phyloP scores from a whole-genome alignment of 2,888 invertebrate species.

The Metallyticus violacea region DNA sequence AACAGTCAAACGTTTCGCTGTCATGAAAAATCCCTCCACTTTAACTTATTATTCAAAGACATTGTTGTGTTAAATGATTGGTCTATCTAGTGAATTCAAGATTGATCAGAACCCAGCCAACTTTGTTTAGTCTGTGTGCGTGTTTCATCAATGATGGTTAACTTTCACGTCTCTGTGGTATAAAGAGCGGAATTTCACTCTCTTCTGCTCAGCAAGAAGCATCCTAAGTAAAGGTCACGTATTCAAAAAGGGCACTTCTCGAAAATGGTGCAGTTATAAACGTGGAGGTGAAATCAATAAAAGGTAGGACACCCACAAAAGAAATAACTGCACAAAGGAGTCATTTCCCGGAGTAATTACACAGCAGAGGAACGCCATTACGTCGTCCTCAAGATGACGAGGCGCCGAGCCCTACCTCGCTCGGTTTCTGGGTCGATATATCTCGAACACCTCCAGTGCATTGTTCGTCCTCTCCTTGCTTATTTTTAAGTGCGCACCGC shows the following conservation, averaged over 20 bases:
- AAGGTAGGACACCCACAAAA: neutral
- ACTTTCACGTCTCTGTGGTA: too few relatives aligned
- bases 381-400: neutral
- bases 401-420: too few relatives aligned
- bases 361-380: neutral
- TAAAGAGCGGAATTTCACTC: too few relatives aligned
- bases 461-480: neutral
- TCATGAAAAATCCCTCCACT: too few relatives aligned
- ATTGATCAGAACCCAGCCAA: too few relatives aligned
- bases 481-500: neutral
- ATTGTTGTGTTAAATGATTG: too few relatives aligned
- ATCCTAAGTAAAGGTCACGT: neutral
- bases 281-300: neutral
- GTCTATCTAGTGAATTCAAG: too few relatives aligned
- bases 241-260: neutral
- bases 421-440: neutral
- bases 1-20: too few relatives aligned
- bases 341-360: neutral
- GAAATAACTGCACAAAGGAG: neutral
- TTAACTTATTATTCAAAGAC: too few relatives aligned
- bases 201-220: neutral
- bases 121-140: too few relatives aligned
- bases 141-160: too few relatives aligned
- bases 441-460: neutral
- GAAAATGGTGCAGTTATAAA: neutral